Conservation (phyloP, 2,888 invertebrate species). For the Heliconius hortense region DNA sequence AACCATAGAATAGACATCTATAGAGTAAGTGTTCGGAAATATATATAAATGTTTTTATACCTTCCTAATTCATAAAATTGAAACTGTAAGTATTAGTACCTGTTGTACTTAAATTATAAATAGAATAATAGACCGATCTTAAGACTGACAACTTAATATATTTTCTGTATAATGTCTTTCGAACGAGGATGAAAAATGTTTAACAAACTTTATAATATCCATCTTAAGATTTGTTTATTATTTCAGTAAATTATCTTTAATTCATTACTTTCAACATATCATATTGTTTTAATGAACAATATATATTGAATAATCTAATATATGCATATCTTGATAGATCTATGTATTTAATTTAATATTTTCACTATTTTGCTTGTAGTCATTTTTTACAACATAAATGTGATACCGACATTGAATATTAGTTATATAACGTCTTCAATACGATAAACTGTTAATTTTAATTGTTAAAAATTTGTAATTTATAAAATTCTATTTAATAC, state of each 20-base stretch:
- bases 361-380: not conserved
- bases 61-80: conserved; percentile 39
- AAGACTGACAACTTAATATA: conserved; percentile 60
- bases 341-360: not conserved
- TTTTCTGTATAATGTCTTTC: conserved; percentile 3
- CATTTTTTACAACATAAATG: not conserved
- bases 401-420: not conserved
- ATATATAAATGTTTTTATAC: conserved; percentile 36
- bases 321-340: not conserved
- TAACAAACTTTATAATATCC: conserved; percentile 35
- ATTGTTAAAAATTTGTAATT: not conserved
- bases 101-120: conserved; percentile 40
- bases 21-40: conserved; percentile 41
- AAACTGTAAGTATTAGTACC: conserved; percentile 46
- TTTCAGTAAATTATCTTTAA: conserved; percentile 45
- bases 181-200: conserved; percentile 47
- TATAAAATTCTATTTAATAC: not conserved
- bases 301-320: not conserved
- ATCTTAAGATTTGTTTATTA: conserved; percentile 76
- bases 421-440: not conserved
- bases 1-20: conserved; percentile 50
- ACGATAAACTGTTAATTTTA: not conserved
- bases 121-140: conserved; percentile 75
- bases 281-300: not conserved
- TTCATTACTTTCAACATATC: conserved; percentile 1